Evolutionary conservation across 2,113 vertebrate genomes (phyloP), one percentile per base, ranked within the genome.

Genomic region (Eurypyga helias): DNA sequence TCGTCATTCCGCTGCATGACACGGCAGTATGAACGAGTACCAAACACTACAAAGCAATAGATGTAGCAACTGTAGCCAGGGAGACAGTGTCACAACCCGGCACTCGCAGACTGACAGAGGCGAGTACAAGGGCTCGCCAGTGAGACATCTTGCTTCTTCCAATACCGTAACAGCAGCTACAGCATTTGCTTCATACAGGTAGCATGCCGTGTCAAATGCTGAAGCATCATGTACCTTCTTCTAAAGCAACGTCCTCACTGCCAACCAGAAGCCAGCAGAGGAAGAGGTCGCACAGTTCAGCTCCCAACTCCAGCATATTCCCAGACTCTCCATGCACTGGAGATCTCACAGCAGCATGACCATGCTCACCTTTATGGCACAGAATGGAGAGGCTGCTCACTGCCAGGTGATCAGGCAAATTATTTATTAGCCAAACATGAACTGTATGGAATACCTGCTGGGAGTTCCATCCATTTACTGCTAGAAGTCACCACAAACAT

Each of bases 281-380:
- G 24, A 17, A 46, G 19, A 1, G 2, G 43, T 18, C 28, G 61
- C 66, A n/a, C 60, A 61, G 43, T 4, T 58, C 31, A 66, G 46
- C 25, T 66, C 79, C 28, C 76, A 77, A 5, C 24, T 34, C 52
- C 55, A 45, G 24, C 33, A 70, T 6, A 29, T 18, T 34, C 34
- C 73, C 41, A 11, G 38, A 13, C 10, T 16, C 34, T 2, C 9
- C 15, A 28, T 1, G 1, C 38, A 58, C 23, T 4, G 1, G 12
- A 33, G 36, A 36, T 16, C 21, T 61, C 38, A 17, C 15, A 46
- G 46, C 34, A 83, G 34, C 19, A 45, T 0, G 1, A 33, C 31
- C 7, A 2, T 0, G 4, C 23, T 80, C 46, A 41, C 34, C 41
- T 45, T 23, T 5, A 15, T 1, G 2, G 20, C 29, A 46, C 12